Evolutionary conservation across 2,888 invertebrate genomes (phyloP), one percentile per base, ranked within the genome.

Genomic region (Eristalis pertinax): DNA sequence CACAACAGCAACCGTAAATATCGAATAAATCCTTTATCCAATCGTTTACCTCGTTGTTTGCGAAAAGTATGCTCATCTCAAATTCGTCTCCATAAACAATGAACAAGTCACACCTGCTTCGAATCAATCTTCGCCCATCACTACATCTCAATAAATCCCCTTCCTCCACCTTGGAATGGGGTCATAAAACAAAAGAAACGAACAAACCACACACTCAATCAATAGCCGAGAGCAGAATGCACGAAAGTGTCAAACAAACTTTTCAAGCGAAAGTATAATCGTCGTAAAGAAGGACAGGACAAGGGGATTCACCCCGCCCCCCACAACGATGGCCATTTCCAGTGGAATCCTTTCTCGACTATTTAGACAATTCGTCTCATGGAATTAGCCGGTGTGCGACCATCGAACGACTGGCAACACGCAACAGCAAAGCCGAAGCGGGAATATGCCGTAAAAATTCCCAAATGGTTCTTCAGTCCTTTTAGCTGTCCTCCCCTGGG

Each of bases 361-460:
- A 81, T 81, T 81, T 76, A 76, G 70, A 75, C 64, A 69, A 77
- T 81, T 73, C 81, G 43, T 81, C 76, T 64, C 41, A 41, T 19
- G 72, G 69, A 82, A 81, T 82, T 82, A 81, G 56, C 43, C 60
- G 65, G 50, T 35, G n/a, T 58, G 50, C 24, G 29, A 2, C 60
- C 60, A 26, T 5, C 50, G 50, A 50, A 50, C 32, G 32, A 32
- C 4, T 29, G 29, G 29, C n/a, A 43, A 41, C 15, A 15, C n/a
- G 3, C 15, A 43, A 50, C 50, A 60, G 38, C 50, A 26, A 64
- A 43, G 67, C 38, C 62, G 26, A 60, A 41, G n/a, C 32, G 29
- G 68, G 26, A 68, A 68, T 75, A 26, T 38, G 62, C 67, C 41
- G 68, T 69, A 64, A 81, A 65, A 65, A 22, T 41, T 73, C 32